Conservation (phyloP, 2,113 vertebrate species). For the Bambusicola thoracicus region DNA sequence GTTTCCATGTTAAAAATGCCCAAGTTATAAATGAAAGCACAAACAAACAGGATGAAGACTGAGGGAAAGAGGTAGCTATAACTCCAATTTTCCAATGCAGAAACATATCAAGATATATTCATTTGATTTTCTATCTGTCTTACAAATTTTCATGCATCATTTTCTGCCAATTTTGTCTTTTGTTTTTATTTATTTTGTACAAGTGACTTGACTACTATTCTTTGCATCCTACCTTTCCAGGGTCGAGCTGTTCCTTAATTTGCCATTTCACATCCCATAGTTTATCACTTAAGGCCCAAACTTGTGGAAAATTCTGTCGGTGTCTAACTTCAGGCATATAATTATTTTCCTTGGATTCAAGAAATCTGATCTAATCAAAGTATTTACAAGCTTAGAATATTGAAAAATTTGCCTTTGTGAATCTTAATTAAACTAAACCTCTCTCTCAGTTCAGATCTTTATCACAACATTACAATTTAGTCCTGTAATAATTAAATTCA, state of each 20-base stretch:
- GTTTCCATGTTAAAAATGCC: background rate
- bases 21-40: background rate
- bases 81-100: background rate
- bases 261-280: background rate
- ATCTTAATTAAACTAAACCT: background rate
- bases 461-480: background rate
- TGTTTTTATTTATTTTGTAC: background rate
- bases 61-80: background rate
- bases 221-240: background rate
- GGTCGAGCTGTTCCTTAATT: background rate
- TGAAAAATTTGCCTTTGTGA: background rate
- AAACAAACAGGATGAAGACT: background rate
- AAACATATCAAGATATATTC: background rate
- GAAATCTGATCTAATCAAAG: background rate
- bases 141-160: background rate
- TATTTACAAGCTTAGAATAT: background rate
- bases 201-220: background rate
- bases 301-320: background rate
- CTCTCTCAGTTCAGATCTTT: background rate
- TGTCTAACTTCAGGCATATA: background rate
- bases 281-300: background rate
- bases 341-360: background rate
- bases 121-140: background rate
- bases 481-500: background rate
- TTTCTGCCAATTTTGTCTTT: background rate